Evolutionary conservation across 2,888 invertebrate species (phyloP).

Genomic region (Protonemura montana): DNA sequence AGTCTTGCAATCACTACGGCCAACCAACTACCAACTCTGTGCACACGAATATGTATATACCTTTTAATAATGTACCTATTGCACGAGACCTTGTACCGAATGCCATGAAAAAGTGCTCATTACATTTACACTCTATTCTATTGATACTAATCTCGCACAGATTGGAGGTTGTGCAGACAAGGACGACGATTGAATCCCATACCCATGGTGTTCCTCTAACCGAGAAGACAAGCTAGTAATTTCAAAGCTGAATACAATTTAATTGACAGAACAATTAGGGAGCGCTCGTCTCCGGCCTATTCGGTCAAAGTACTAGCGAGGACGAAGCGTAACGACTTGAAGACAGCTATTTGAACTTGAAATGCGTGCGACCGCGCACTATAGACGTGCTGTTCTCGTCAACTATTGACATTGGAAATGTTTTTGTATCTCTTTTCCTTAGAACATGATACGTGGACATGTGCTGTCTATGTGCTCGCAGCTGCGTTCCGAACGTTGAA

Average conservation of each 20-base stretch:
- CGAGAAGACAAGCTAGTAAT: background rate
- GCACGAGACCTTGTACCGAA: background rate
- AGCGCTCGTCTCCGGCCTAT: background rate
- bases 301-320: background rate
- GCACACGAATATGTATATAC: background rate
- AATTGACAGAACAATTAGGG: constrained; percentile 5
- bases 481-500: background rate
- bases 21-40: background rate
- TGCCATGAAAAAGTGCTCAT: background rate
- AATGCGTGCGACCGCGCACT: too few relatives aligned
- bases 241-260: background rate
- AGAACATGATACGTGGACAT: background rate
- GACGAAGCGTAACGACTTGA: background rate
- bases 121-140: background rate
- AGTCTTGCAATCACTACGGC: background rate
- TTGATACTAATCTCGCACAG: background rate
- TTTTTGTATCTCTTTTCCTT: background rate
- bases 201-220: background rate
- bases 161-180: background rate
- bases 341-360: too few relatives aligned
- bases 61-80: background rate
- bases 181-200: background rate
- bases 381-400: too few relatives aligned
- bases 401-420: background rate
- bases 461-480: background rate